A percentile compares a stretch with the other conserved stretches of the same genome.
phyloP scores from a whole-genome alignment of 2,888 invertebrate genomes.

The Scelioninae gen. 1 region DNA sequence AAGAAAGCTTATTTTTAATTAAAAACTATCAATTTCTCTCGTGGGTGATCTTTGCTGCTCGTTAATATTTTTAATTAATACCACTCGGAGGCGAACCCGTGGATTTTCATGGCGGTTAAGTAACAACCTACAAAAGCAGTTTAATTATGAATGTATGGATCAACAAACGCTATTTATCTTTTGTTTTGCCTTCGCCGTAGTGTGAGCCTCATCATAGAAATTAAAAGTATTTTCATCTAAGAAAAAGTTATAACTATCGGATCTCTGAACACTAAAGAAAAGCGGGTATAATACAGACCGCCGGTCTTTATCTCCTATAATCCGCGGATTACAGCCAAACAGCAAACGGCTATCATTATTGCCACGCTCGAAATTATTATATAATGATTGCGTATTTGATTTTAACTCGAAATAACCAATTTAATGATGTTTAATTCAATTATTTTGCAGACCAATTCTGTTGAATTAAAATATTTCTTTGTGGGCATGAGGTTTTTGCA shows the following conservation, averaged over 20 bases:
- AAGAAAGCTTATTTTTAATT: conserved; percentile 4
- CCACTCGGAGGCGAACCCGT: not conserved
- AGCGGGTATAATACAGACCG: conserved; percentile 30
- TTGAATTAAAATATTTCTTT: no score
- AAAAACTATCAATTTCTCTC: conserved; percentile 5
- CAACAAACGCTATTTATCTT: conserved; percentile 43
- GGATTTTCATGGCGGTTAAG: conserved; percentile 20
- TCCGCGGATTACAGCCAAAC: conserved; percentile 27
- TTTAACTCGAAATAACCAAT: conserved; percentile 2
- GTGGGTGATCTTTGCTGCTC: not conserved
- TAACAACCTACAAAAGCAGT: conserved; percentile 31
- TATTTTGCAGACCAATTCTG: no score
- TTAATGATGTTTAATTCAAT: not conserved
- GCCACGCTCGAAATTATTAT: conserved; percentile 21
- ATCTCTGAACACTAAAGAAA: conserved; percentile 12
- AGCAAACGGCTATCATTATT: not conserved
- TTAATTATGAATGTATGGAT: conserved; percentile 51
- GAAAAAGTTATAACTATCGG: conserved; percentile 50
- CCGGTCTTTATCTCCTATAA: conserved; percentile 29
- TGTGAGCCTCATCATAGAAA: conserved; percentile 30
- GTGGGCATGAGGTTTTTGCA: no score
- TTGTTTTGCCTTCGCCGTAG: conserved; percentile 9
- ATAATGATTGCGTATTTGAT: conserved; percentile 22
- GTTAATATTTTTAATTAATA: conserved; percentile 39
- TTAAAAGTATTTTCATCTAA: conserved; percentile 50